phyloP scores from a whole-genome alignment of 2,113 vertebrate genomes.

The Geococcyx californianus region DNA sequence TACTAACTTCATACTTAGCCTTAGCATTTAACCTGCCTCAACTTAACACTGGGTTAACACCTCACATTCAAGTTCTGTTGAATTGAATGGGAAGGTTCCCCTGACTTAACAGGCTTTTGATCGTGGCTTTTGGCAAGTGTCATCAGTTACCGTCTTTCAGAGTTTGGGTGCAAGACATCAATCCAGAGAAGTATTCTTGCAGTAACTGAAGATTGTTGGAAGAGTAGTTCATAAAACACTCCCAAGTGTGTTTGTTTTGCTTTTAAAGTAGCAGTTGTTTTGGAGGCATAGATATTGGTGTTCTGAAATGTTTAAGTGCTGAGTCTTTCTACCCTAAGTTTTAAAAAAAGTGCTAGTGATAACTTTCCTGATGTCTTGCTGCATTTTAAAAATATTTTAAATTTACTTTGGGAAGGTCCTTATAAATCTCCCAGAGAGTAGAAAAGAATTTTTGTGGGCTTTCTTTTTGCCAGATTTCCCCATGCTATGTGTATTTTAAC shows the following conservation, averaged over 20 bases:
- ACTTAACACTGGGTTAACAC: neutral
- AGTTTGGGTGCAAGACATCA: neutral
- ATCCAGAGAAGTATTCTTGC: neutral
- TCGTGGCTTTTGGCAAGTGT: neutral
- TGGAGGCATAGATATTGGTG: neutral
- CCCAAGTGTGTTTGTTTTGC: neutral
- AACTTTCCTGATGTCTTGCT: neutral
- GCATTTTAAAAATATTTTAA: slow-evolving; percentile 6
- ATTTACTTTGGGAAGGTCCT: slow-evolving; percentile 5
- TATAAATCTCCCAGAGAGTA: slow-evolving; percentile 25
- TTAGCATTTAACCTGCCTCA: neutral
- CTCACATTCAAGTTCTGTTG: neutral
- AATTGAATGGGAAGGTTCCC: neutral
- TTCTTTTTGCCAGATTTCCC: slow-evolving; percentile 19
- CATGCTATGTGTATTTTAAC: neutral
- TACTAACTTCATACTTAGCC: neutral
- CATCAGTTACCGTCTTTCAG: neutral
- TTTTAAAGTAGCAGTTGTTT: neutral
- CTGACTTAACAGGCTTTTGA: neutral
- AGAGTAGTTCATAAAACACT: neutral
- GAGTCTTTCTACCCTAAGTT: neutral
- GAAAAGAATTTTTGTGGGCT: slow-evolving; percentile 49
- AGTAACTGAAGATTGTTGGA: neutral
- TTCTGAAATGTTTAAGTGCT: neutral
- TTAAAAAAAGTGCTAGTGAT: neutral